Evolutionary conservation across 2,888 invertebrate species (phyloP), one percentile per base, ranked within the genome.

Genomic region (Eubasilissa splendida): DNA sequence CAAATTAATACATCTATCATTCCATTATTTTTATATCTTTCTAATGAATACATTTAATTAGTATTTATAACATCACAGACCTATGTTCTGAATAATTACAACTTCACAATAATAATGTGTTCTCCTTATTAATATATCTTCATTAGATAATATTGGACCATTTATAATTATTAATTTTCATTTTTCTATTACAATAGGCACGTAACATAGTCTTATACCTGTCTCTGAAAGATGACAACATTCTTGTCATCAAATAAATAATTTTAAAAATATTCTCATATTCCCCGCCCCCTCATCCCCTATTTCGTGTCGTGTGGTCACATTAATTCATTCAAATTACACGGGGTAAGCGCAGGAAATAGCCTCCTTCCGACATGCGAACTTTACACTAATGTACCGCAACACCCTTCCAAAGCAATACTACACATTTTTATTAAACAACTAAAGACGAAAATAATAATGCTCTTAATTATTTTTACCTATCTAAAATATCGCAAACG

Each of bases 321-420:
- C 76, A 77, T 83, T 83, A 82, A 82, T 79, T 65, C 81, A 75
- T 82, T 83, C 79, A 84, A 81, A 84, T 84, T 85, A 84, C 84
- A 79, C 82, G 80, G 84, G 82, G 82, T 83, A 83, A 84, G 84
- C 80, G 68, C 83, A 83, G 85, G 85, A 85, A 85, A 85, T 85
- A 83, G 83, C 77, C 83, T 85, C 83, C 84, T 85, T 85, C 85
- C 85, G 85, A 84, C 85, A 85, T 84, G 85, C 85, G 82, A 85
- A 79, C 82, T 80, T 74, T 71, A 73, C 68, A 77, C 80, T 77
- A 80, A 80, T 80, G 77, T 68, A 63, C 76, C 71, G 50, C 77
- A 42, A 74, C 77, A 80, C 77, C 74, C 73, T 53, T 59, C 66
- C 60, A 42, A 56, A 75, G 75, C 50, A 11, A 75, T 75, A 60